These are phyloP conservation scores for Apomyelois bistriatella DNA, from an alignment of 2,888 invertebrate species.

Conservation along the genomic window DNA sequence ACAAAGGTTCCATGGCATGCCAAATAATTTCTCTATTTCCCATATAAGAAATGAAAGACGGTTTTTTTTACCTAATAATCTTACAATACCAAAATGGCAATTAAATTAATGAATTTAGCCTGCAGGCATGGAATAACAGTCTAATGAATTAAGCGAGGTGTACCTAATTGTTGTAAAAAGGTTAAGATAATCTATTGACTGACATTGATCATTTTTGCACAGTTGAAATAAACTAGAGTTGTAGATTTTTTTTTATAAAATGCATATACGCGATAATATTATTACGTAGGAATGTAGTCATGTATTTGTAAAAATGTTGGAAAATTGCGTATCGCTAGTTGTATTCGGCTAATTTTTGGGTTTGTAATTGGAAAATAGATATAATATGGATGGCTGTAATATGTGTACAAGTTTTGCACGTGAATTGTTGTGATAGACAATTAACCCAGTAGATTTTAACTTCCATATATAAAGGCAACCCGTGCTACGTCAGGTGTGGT, in stretches of 20 bases:
- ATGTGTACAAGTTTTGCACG: neutral
- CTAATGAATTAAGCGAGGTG: no score
- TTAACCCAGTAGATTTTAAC: neutral
- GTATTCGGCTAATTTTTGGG: conserved; percentile 12
- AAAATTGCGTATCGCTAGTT: conserved; percentile 21
- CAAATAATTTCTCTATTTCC: no score
- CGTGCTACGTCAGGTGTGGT: neutral
- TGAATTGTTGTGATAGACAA: neutral
- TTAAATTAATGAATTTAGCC: no score
- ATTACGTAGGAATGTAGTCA: conserved; percentile 19
- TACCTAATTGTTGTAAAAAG: no score
- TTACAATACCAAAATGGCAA: no score
- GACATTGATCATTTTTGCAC: neutral
- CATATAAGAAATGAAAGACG: no score
- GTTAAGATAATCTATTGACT: no score
- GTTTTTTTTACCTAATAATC: no score
- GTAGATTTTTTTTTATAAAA: neutral
- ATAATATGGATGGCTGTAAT: neutral
- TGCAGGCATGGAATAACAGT: no score
- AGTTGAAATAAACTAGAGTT: neutral
- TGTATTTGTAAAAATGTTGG: conserved; percentile 21
- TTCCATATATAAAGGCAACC: neutral
- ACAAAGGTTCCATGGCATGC: no score
- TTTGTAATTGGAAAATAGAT: conserved; percentile 2
- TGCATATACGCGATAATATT: neutral